A percentile compares a stretch with the other conserved stretches of the same genome.
These are phyloP conservation scores for Spea multiplicata DNA, from an alignment of 2,113 vertebrate genomes.

Conservation along the genomic window DNA sequence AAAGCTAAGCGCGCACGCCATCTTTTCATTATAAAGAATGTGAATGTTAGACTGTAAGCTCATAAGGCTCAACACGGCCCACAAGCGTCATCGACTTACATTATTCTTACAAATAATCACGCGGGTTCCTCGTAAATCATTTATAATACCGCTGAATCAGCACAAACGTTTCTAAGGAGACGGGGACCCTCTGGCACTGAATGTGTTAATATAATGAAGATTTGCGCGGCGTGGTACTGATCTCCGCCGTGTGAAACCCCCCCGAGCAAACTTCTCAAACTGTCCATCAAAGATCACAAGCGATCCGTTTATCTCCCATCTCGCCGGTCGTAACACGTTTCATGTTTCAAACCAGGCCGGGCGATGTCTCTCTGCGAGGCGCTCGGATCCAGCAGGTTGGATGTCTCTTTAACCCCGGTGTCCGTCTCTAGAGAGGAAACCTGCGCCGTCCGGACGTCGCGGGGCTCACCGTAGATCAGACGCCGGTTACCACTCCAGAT, in stretches of 20 bases:
- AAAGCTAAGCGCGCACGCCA: too few species aligned
- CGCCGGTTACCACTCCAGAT: too few species aligned
- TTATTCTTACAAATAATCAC: too few species aligned
- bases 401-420: neutral
- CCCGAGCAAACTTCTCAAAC: constrained; percentile 9
- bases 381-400: neutral
- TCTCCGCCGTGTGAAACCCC: constrained; percentile 11
- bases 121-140: too few species aligned
- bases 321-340: neutral
- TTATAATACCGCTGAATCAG: neutral
- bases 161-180: neutral
- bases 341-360: neutral
- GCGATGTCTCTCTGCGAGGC: neutral
- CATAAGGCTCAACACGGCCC: too few species aligned
- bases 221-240: neutral
- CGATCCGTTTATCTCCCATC: neutral
- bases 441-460: neutral
- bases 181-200: neutral
- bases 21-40: too few species aligned
- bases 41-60: too few species aligned
- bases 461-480: neutral
- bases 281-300: neutral
- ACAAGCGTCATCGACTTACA: too few species aligned
- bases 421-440: neutral
- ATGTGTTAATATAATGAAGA: neutral